phyloP scores from a whole-genome alignment of 2,113 vertebrate genomes.

The Ramphastos sulfuratus region DNA sequence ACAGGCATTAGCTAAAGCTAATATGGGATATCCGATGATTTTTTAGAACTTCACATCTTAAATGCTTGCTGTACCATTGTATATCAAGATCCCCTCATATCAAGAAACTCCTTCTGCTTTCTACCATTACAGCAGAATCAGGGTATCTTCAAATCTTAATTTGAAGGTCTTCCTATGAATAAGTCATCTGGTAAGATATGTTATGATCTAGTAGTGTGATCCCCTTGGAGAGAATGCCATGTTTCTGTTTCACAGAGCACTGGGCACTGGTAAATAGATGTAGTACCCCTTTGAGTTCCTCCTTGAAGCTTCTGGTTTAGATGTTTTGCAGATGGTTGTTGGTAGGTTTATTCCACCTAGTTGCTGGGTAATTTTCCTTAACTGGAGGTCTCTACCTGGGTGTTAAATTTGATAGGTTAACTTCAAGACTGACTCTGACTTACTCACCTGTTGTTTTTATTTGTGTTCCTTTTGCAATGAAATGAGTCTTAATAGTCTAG shows the following conservation, averaged over 20 bases:
- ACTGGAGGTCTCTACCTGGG: not conserved
- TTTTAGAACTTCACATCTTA: not conserved
- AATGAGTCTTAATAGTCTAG: conserved; percentile 23
- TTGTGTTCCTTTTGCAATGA: conserved; percentile 14
- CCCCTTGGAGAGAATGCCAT: not conserved
- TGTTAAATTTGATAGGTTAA: not conserved
- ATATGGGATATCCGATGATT: not conserved
- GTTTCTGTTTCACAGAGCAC: not conserved
- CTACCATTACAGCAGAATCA: not conserved
- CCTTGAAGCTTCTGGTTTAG: conserved; percentile 1
- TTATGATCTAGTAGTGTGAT: not conserved
- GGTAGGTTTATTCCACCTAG: not conserved
- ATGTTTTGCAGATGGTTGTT: not conserved
- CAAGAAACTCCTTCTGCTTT: not conserved
- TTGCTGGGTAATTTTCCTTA: conserved; percentile 1
- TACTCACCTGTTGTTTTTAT: conserved; percentile 51
- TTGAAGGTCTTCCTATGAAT: not conserved
- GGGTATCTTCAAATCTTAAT: not conserved
- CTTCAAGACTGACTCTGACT: not conserved
- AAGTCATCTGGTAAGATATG: not conserved
- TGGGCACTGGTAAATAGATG: not conserved
- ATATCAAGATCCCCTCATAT: not conserved
- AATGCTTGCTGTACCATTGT: not conserved
- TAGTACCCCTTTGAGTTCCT: not conserved
- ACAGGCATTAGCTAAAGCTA: not conserved